Evolutionary conservation across 2,113 vertebrate species (phyloP).

Genomic region (Elephas maximus): DNA sequence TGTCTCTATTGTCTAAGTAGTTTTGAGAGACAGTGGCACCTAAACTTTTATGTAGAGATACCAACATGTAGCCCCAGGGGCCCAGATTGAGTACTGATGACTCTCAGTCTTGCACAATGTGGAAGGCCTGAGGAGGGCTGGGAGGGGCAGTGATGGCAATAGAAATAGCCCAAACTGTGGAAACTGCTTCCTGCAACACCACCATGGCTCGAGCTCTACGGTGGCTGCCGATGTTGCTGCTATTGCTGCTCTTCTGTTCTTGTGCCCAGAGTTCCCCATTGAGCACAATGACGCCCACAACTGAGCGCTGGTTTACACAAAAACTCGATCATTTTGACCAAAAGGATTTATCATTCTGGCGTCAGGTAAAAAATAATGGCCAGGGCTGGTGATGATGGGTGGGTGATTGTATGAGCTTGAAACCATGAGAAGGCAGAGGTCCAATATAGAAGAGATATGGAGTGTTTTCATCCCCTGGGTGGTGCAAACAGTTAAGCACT

Average conservation of each 20-base stretch:
- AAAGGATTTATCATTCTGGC: neutral
- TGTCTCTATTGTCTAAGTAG: neutral
- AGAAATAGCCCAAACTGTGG: neutral
- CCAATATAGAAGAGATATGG: no score
- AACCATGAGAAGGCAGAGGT: no score
- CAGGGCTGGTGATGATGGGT: neutral
- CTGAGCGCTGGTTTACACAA: neutral
- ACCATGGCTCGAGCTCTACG: accelerated
- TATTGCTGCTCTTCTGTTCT: neutral
- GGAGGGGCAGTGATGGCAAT: no score
- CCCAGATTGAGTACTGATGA: neutral
- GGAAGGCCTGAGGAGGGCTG: no score
- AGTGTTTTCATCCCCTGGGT: neutral
- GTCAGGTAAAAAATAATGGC: neutral
- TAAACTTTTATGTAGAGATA: neutral
- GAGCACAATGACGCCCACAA: neutral
- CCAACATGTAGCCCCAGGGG: neutral
- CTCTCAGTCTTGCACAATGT: neutral
- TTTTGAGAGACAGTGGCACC: neutral
- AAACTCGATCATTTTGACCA: neutral
- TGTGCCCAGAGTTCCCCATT: neutral
- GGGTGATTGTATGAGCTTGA: neutral
- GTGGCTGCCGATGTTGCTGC: neutral
- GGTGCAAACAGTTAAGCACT: no score
- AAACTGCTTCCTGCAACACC: neutral